These are phyloP conservation scores for Drosophila pullipes DNA, from an alignment of 2,888 invertebrate genomes.

Conservation along the genomic window DNA sequence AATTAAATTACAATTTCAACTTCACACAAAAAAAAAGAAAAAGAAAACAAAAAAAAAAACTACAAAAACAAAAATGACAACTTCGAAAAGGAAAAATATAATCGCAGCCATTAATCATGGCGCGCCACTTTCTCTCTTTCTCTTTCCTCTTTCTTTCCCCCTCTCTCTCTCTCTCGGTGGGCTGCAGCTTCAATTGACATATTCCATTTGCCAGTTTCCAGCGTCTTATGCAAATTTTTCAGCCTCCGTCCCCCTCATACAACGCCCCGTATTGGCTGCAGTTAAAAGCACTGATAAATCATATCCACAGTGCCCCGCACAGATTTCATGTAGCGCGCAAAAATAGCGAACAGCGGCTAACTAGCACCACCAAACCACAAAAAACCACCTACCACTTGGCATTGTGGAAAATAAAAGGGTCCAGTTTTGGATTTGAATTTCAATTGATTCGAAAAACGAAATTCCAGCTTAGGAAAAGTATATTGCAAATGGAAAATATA, in stretches of 20 bases:
- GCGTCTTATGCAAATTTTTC: conserved; percentile 38
- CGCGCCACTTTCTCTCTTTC: conserved; percentile 26
- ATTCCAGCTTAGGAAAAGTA: neutral
- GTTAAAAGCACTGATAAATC: conserved; percentile 82
- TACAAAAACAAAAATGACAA: conserved; percentile 16
- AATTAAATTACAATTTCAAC: conserved; percentile 79
- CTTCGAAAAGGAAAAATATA: conserved; percentile 43
- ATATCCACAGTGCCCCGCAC: conserved; percentile 64
- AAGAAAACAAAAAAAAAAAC: conserved; percentile 15
- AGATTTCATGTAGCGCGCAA: conserved; percentile 53
- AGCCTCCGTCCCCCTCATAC: neutral
- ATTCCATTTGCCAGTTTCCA: conserved; percentile 66
- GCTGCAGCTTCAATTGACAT: conserved; percentile 74
- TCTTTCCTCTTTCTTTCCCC: fast-evolving
- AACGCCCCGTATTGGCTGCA: conserved; percentile 65
- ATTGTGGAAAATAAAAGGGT: neutral
- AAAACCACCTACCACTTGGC: conserved; percentile 6
- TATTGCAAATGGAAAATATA: neutral
- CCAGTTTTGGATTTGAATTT: conserved; percentile 31
- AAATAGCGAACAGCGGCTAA: conserved; percentile 13
- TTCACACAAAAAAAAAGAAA: conserved; percentile 25
- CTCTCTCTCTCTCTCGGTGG: neutral
- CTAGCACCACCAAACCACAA: conserved; percentile 5
- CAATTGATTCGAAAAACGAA: neutral
- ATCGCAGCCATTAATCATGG: conserved; percentile 77